Conservation (phyloP, 2,888 invertebrate species). For the Pristionchus exspectatus region DNA sequence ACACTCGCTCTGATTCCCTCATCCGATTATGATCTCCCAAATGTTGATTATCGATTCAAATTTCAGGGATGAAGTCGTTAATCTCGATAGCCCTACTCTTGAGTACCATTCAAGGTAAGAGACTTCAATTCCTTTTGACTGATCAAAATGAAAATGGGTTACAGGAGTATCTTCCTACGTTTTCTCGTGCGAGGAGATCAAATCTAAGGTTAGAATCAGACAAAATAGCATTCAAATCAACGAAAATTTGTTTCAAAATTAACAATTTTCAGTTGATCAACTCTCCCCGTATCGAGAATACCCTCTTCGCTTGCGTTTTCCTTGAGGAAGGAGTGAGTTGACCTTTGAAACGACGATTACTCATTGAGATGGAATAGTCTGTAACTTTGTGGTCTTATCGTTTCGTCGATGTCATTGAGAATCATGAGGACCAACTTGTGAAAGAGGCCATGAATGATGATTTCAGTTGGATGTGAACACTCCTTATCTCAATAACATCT, state of each 20-base stretch:
- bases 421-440: neutral
- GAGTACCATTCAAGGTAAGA: conserved; percentile 1
- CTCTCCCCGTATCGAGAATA: conserved; percentile 18
- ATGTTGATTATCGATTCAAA: neutral
- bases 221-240: neutral
- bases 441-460: neutral
- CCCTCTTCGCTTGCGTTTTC: conserved; percentile 14
- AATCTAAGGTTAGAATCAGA: neutral
- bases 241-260: too few species aligned
- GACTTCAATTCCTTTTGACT: neutral
- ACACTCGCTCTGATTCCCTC: neutral
- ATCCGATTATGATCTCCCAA: neutral
- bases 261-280: conserved; percentile 22
- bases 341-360: neutral
- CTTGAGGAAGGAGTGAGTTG: conserved; percentile 41
- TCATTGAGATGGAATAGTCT: neutral
- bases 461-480: conserved; percentile 9
- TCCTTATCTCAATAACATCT: conserved; percentile 13
- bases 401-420: neutral
- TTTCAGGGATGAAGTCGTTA: conserved; percentile 25
- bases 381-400: neutral
- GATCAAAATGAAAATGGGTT: neutral
- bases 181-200: conserved; percentile 34
- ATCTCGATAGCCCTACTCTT: neutral
- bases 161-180: conserved; percentile 36